A percentile compares a stretch with the other conserved stretches of the same genome.
Conservation (phyloP, 2,113 vertebrate genomes). For the Micromys minutus region DNA sequence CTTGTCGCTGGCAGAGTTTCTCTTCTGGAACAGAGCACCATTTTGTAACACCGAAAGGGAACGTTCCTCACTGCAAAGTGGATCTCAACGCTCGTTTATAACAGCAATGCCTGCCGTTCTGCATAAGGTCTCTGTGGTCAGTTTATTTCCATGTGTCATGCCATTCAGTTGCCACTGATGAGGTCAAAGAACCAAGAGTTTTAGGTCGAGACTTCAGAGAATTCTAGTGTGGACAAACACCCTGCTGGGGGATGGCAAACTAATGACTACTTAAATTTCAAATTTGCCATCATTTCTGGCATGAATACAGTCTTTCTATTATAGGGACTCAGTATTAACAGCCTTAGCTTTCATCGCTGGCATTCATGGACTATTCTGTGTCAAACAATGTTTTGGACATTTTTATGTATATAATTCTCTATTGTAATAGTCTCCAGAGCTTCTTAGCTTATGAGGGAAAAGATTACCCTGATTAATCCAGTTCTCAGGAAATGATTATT, state of each 20-base stretch:
- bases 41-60: not conserved
- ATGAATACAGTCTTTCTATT: constrained; percentile 34
- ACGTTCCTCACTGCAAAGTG: not conserved
- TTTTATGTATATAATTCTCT: not conserved
- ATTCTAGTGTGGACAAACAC: constrained; percentile 62
- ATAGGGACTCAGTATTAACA: constrained; percentile 17
- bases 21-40: not conserved
- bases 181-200: constrained; percentile 24
- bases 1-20: not conserved
- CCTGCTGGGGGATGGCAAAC: not conserved
- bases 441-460: not conserved
- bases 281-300: constrained; percentile 34
- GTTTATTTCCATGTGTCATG: constrained; percentile 62
- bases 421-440: not conserved
- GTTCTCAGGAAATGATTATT: not conserved
- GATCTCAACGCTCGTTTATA: constrained; percentile 60
- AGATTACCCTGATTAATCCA: too few species aligned
- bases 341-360: not conserved
- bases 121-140: constrained; percentile 40
- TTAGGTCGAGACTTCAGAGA: constrained; percentile 23
- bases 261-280: constrained; percentile 56
- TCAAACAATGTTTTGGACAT: not conserved
- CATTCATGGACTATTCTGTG: not conserved
- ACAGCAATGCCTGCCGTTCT: constrained; percentile 55
- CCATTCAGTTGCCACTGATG: constrained; percentile 48